A percentile compares a stretch with the other conserved stretches of the same genome.
These are phyloP conservation scores for Drosophila nigromelanica DNA, from an alignment of 1,140 invertebrate species.

Conservation along the genomic window DNA sequence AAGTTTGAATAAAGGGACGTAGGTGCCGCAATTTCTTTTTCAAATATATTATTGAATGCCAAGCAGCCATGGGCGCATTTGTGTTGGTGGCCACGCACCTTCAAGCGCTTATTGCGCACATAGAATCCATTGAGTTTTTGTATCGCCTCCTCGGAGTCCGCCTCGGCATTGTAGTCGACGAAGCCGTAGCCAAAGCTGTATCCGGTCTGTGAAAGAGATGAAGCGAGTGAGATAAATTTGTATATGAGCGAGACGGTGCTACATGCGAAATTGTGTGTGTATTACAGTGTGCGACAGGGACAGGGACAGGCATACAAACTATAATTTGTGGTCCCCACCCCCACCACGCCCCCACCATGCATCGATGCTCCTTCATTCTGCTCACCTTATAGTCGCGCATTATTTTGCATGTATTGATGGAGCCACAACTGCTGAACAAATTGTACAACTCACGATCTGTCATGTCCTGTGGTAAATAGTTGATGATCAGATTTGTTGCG, in stretches of 20 bases:
- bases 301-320: slow-evolving; percentile 1
- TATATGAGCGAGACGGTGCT: slow-evolving; percentile 5
- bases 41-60: neutral
- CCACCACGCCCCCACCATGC: neutral
- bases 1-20: too few relatives aligned
- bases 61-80: neutral
- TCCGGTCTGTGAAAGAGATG: slow-evolving; percentile 88
- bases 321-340: neutral
- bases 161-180: slow-evolving; percentile 93
- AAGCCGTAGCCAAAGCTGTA: slow-evolving; percentile 99
- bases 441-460: slow-evolving; percentile 95
- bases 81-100: slow-evolving; percentile 84
- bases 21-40: neutral
- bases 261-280: slow-evolving; percentile 10
- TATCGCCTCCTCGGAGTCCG: slow-evolving; percentile 94
- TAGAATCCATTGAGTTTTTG: slow-evolving; percentile 93
- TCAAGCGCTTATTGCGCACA: slow-evolving; percentile 93
- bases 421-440: slow-evolving; percentile 94
- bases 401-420: slow-evolving; percentile 94
- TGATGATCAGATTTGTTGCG: slow-evolving; percentile 95
- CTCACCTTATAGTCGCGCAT: slow-evolving; percentile 94
- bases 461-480: slow-evolving; percentile 97
- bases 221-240: neutral
- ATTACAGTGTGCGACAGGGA: slow-evolving; percentile 24
- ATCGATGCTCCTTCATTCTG: too few relatives aligned